Evolutionary conservation across 2,797 vertebrate genomes (phyloP).

Genomic region (Microctenopoma stevenorrisi): DNA sequence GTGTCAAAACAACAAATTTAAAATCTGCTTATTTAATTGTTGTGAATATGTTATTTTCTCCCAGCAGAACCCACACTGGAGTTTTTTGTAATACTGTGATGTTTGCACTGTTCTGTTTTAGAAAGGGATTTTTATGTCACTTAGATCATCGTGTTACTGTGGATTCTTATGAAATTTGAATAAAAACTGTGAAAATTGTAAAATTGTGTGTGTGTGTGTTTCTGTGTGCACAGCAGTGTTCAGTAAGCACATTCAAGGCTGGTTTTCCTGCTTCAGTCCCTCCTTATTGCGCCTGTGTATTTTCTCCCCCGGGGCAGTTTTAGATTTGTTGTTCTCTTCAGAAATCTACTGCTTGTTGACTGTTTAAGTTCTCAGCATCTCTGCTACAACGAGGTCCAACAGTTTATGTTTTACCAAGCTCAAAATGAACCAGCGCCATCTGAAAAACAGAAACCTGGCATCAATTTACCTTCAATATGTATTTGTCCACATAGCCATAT

Average conservation of each 20-base stretch:
- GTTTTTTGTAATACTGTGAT: conserved; percentile 58
- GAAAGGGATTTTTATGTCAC: neutral
- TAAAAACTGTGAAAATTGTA: conserved; percentile 15
- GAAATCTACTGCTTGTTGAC: conserved; percentile 22
- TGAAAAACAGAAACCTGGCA: neutral
- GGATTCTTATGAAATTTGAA: conserved; percentile 25
- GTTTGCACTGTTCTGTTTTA: conserved; percentile 68
- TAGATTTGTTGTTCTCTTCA: conserved; percentile 24
- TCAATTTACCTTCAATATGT: too few relatives aligned
- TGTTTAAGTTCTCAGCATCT: neutral
- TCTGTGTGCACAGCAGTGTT: conserved; percentile 12
- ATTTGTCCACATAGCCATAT: too few relatives aligned
- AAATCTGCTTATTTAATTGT: neutral
- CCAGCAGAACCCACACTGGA: conserved; percentile 3
- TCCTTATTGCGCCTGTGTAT: conserved; percentile 46
- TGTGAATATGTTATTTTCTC: neutral
- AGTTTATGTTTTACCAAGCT: neutral
- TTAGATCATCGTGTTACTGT: conserved; percentile 17
- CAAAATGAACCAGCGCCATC: neutral
- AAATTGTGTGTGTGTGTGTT: conserved; percentile 9
- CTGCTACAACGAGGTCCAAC: neutral
- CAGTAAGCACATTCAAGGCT: conserved; percentile 23
- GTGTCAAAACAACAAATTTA: neutral
- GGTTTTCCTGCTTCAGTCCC: conserved; percentile 45
- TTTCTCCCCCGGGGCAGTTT: conserved; percentile 56